Evolutionary conservation across 1,140 invertebrate genomes (phyloP), one percentile per base, ranked within the genome.

Genomic region (Pectinophora gossypiella): DNA sequence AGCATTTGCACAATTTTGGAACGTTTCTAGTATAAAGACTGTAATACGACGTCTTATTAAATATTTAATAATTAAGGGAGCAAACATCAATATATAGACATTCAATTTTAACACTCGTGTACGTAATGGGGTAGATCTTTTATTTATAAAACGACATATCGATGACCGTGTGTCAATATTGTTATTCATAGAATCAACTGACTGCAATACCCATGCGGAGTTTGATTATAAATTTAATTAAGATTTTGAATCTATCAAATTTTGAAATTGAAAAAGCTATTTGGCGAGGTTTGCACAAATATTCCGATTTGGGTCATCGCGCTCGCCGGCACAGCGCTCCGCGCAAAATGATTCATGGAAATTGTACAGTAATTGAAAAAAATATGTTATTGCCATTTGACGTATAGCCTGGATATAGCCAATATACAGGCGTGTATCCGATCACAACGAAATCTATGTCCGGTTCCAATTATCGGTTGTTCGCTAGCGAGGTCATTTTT

Each of bases 331-430:
- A 12, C 43, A 21, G 7, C 10, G 36, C 36, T 15, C 36, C n/a
- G 61, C 57, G 61, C 61, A 64, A 69, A 64, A 72, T 76, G 76
- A 76, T 76, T 76, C 70, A 76, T 75, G 63, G 66, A 68, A 76
- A 76, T 76, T 79, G 76, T 68, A 66, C 48, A 35, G 69, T 76
- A 80, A 80, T 76, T 80, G 76, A 70, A 80, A 76, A 79, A 80
- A 80, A 77, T 72, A 76, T 76, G 66, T 76, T 77, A 80, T 76
- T 73, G 69, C 64, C 57, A 56, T 70, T 75, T 76, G 76, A 79
- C 68, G 71, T 64, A 74, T 79, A 58, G 59, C 65, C 56, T 54
- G 48, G 32, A 54, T 52, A 59, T 50, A 60, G 23, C 27, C 9
- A n/a, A n/a, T 9, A 32, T 32, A 12, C 9, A 2, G 27, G 9